These are phyloP conservation scores for Ceratoteleas bidentatus DNA, from an alignment of 1,140 invertebrate genomes.

Conservation along the genomic window DNA sequence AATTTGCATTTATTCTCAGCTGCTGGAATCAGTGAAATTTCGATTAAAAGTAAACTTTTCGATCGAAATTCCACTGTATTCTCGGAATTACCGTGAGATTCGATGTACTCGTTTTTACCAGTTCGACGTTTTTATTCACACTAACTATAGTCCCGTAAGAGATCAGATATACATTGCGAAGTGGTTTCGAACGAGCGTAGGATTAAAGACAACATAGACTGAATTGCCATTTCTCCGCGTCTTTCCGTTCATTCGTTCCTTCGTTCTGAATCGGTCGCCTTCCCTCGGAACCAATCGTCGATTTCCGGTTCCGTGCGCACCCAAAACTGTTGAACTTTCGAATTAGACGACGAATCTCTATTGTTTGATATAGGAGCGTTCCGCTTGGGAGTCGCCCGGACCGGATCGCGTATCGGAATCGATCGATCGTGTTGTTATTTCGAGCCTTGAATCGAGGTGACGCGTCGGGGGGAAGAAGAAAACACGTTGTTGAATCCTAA, in stretches of 20 bases:
- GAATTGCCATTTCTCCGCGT: not conserved
- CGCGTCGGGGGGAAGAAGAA: too few relatives aligned
- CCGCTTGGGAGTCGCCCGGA: not conserved
- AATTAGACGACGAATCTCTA: not conserved
- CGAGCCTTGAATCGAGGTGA: not conserved
- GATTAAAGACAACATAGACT: not conserved
- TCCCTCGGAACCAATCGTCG: too few relatives aligned
- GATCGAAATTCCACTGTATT: too few relatives aligned
- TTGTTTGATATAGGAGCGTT: not conserved
- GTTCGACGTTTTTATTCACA: not conserved
- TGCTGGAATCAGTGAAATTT: too few relatives aligned
- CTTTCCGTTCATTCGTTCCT: not conserved
- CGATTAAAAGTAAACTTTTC: too few relatives aligned
- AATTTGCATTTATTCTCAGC: too few relatives aligned
- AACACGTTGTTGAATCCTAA: not conserved
- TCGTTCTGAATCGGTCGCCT: too few relatives aligned
- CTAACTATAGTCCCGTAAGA: not conserved
- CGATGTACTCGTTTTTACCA: not conserved
- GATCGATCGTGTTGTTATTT: not conserved
- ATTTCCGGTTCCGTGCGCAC: not conserved
- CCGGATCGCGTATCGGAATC: too few relatives aligned
- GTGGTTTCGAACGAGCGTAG: not conserved
- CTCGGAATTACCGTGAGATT: not conserved
- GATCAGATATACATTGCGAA: not conserved
- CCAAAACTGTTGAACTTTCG: not conserved